Percentiles rank a stretch among this genome's conserved stretches.
These are phyloP conservation scores for Hoplodrina blanda DNA, from an alignment of 2,888 invertebrate species.

Conservation along the genomic window DNA sequence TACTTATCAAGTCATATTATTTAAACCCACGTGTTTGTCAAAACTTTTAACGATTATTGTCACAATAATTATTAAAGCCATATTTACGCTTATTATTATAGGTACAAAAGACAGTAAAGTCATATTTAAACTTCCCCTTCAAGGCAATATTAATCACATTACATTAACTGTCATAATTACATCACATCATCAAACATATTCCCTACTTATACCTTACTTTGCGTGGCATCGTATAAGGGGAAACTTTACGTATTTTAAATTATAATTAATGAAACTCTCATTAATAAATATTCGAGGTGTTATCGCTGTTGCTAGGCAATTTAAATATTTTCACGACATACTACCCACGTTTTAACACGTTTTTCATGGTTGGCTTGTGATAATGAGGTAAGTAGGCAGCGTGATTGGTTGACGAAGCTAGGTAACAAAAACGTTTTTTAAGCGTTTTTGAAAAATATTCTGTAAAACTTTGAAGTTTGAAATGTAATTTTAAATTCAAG, in stretches of 20 bases:
- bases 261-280: constrained; percentile 54
- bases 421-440: too few species aligned
- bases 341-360: constrained; percentile 18
- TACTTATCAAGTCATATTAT: too few species aligned
- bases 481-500: background rate
- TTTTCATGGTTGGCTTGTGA: constrained; percentile 13
- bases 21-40: too few species aligned
- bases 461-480: background rate
- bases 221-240: constrained; percentile 1
- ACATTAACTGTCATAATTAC: background rate
- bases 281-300: constrained; percentile 43
- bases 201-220: background rate
- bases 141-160: background rate
- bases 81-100: too few species aligned
- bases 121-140: background rate
- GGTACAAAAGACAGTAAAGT: background rate
- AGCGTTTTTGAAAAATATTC: background rate
- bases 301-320: constrained; percentile 33
- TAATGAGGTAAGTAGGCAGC: constrained; percentile 1
- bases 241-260: constrained; percentile 44
- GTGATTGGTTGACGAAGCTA: background rate
- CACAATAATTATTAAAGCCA: too few species aligned
- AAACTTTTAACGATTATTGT: too few species aligned
- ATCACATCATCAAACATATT: background rate
- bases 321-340: constrained; percentile 40